A percentile compares a stretch with the other conserved stretches of the same genome.
Conservation (phyloP, 2,888 invertebrate genomes). For the Tiliacea aurago region DNA sequence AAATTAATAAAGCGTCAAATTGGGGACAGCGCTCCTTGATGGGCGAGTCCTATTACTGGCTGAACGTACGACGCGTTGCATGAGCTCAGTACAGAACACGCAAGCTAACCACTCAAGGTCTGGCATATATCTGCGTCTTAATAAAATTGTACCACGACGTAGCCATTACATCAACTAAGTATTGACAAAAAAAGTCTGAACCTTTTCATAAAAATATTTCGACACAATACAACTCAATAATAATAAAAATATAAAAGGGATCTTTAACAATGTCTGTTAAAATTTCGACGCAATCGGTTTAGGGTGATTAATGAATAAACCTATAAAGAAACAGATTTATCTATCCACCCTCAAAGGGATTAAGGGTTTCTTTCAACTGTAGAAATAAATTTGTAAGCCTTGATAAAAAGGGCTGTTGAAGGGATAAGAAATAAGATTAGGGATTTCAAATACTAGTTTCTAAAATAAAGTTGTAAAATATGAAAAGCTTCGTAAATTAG, state of each 20-base stretch:
- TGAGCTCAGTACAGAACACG: no score
- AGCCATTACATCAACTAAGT: slow-evolving; percentile 3
- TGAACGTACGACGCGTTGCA: no score
- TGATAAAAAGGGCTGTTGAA: slow-evolving; percentile 57
- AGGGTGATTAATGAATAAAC: slow-evolving; percentile 77
- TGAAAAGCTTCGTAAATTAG: neutral
- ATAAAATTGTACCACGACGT: neutral
- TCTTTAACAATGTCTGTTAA: slow-evolving; percentile 68
- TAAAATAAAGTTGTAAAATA: slow-evolving; percentile 21
- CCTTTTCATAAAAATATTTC: slow-evolving; percentile 18
- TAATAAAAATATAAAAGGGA: slow-evolving; percentile 47
- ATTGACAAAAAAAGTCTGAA: slow-evolving; percentile 1
- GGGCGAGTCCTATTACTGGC: no score
- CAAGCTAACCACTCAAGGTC: no score
- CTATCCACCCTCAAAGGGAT: slow-evolving; percentile 69
- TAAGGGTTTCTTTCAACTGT: slow-evolving; percentile 70
- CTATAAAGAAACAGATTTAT: slow-evolving; percentile 77
- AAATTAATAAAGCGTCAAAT: no score
- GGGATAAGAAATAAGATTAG: slow-evolving; percentile 54
- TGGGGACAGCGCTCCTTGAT: no score
- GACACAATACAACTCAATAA: slow-evolving; percentile 30
- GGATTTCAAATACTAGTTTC: slow-evolving; percentile 46
- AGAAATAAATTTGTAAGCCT: slow-evolving; percentile 69
- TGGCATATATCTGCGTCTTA: no score
- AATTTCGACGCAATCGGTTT: slow-evolving; percentile 73